Percentiles rank a stretch among this genome's conserved stretches.
These are phyloP conservation scores for Syngnathus acus DNA, from an alignment of 2,797 vertebrate genomes.

Conservation along the genomic window DNA sequence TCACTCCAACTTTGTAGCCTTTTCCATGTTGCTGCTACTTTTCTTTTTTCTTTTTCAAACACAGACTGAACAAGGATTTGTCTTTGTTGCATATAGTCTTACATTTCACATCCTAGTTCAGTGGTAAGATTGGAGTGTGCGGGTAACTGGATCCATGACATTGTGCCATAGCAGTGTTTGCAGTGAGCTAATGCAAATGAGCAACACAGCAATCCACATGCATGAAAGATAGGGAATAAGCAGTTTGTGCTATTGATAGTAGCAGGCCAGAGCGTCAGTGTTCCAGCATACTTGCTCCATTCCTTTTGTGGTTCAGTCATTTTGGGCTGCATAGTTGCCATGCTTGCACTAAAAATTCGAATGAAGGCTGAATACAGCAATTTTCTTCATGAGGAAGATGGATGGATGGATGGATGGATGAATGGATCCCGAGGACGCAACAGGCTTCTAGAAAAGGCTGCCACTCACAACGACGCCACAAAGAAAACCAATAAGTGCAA, in stretches of 20 bases:
- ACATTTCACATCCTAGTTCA: slow-evolving; percentile 38
- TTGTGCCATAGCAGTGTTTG: slow-evolving; percentile 12
- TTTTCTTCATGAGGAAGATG: slow-evolving; percentile 21
- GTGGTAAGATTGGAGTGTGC: slow-evolving; percentile 14
- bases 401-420: too few relatives aligned
- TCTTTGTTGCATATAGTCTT: slow-evolving; percentile 31
- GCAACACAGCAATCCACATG: background rate
- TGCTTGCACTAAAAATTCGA: slow-evolving; percentile 11
- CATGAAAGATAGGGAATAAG: background rate
- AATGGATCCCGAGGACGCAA: too few relatives aligned
- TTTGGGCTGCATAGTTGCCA: slow-evolving; percentile 14
- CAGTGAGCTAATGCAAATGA: slow-evolving; percentile 37
- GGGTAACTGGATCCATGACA: slow-evolving; percentile 27
- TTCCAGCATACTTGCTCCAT: background rate
- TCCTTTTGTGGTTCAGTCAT: slow-evolving; percentile 11
- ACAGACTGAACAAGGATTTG: background rate
- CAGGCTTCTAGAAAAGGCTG: too few relatives aligned
- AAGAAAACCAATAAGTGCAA: too few relatives aligned
- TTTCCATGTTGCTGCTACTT: background rate
- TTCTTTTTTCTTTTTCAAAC: background rate
- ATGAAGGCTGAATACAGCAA: slow-evolving; percentile 21
- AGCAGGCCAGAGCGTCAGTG: background rate
- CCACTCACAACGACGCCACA: too few relatives aligned
- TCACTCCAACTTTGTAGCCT: background rate
- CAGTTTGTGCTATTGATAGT: background rate